Conservation (phyloP, 1,140 invertebrate species). For the Drosophila miranda region DNA sequence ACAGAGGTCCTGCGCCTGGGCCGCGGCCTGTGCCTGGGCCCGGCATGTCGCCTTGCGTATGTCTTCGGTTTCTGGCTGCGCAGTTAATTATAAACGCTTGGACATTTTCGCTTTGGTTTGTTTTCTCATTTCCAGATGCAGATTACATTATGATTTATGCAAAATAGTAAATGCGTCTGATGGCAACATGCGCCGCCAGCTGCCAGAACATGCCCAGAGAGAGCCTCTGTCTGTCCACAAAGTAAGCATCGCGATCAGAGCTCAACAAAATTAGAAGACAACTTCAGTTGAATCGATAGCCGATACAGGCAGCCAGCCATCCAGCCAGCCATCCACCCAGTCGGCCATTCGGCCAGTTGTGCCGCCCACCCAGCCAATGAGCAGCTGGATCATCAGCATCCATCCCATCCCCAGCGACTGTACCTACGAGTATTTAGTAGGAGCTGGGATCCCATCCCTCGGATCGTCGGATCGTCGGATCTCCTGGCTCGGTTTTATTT, state of each 20-base stretch:
- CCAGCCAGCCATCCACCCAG: too few relatives aligned
- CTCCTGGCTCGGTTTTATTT: slow-evolving; percentile 21
- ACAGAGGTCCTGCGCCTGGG: slow-evolving; percentile 58
- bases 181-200: slow-evolving; percentile 78
- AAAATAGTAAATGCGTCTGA: slow-evolving; percentile 82
- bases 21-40: slow-evolving; percentile 48
- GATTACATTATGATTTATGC: slow-evolving; percentile 83
- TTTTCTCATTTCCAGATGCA: slow-evolving; percentile 80
- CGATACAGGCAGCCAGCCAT: too few relatives aligned
- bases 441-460: too few relatives aligned
- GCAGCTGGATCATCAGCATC: too few relatives aligned
- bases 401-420: too few relatives aligned
- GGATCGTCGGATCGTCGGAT: too few relatives aligned
- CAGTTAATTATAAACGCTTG: slow-evolving; percentile 82
- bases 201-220: slow-evolving; percentile 37
- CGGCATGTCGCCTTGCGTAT: slow-evolving; percentile 77
- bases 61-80: slow-evolving; percentile 68
- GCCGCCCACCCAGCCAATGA: too few relatives aligned
- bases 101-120: slow-evolving; percentile 80
- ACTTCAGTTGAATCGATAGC: too few relatives aligned
- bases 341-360: too few relatives aligned
- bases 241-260: slow-evolving; percentile 33
- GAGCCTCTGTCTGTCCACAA: slow-evolving; percentile 9
- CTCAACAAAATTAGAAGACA: too few relatives aligned
- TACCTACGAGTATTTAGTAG: too few relatives aligned